phyloP scores from a whole-genome alignment of 2,113 vertebrate species.

The Pseudorectes ferrugineus region DNA sequence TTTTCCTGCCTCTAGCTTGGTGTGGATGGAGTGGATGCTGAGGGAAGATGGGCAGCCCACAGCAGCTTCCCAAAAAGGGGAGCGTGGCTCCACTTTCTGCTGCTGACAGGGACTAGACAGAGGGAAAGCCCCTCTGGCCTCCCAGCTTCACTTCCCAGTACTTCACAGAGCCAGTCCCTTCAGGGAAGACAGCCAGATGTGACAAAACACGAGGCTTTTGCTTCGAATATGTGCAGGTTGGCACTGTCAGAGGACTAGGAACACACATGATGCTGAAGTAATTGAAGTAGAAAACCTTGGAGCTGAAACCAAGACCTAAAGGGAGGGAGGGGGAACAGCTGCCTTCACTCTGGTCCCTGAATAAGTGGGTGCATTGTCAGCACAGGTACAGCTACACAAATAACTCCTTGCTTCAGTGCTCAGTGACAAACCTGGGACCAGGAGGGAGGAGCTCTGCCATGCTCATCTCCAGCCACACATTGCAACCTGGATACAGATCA shows the following conservation, averaged over 20 bases:
- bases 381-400: background rate
- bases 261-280: background rate
- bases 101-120: background rate
- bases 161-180: background rate
- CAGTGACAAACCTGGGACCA: background rate
- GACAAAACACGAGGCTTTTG: background rate
- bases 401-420: background rate
- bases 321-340: background rate
- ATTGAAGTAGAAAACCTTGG: background rate
- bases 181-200: background rate
- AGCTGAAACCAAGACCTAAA: background rate
- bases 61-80: background rate
- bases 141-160: background rate
- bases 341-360: background rate
- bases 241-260: background rate
- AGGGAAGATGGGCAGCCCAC: background rate
- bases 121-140: background rate
- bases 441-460: accelerated
- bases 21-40: background rate
- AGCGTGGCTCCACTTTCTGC: background rate
- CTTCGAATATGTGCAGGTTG: accelerated
- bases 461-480: accelerated
- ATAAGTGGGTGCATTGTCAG: background rate
- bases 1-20: background rate
- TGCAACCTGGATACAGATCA: background rate